Percentiles rank a stretch among this genome's conserved stretches.
Conservation (phyloP, 2,797 vertebrate genomes). For the Gila robusta region DNA sequence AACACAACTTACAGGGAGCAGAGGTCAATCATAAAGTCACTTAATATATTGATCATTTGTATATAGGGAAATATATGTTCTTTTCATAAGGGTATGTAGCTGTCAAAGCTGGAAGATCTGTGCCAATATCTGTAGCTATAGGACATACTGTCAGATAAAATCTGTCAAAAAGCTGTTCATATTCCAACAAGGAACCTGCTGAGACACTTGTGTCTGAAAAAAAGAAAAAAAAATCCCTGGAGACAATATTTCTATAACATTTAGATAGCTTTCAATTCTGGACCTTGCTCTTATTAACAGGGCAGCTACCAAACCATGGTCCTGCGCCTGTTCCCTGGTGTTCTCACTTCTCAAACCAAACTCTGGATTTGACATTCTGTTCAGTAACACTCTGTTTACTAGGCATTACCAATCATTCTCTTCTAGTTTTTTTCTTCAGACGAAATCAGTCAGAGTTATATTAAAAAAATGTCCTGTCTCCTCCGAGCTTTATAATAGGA, state of each 20-base stretch:
- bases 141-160: background rate
- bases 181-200: background rate
- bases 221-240: too few relatives aligned
- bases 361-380: background rate
- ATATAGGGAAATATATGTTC: too few relatives aligned
- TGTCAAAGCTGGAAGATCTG: background rate
- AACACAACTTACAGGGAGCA: too few relatives aligned
- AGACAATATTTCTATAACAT: too few relatives aligned
- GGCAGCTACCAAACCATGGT: background rate
- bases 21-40: too few relatives aligned
- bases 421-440: background rate
- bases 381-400: background rate
- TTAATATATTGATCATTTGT: too few relatives aligned
- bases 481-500: too few relatives aligned
- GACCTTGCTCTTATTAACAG: background rate
- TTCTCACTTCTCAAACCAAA: background rate
- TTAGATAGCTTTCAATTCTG: background rate
- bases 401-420: background rate
- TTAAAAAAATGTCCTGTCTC: too few relatives aligned
- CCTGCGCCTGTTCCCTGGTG: background rate
- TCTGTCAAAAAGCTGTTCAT: background rate
- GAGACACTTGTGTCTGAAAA: too few relatives aligned
- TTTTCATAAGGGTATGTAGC: too few relatives aligned
- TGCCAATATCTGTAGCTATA: background rate
- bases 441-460: too few relatives aligned